Conservation (phyloP, 2,888 invertebrate species). For the Harpagoxenus sublaevis region DNA sequence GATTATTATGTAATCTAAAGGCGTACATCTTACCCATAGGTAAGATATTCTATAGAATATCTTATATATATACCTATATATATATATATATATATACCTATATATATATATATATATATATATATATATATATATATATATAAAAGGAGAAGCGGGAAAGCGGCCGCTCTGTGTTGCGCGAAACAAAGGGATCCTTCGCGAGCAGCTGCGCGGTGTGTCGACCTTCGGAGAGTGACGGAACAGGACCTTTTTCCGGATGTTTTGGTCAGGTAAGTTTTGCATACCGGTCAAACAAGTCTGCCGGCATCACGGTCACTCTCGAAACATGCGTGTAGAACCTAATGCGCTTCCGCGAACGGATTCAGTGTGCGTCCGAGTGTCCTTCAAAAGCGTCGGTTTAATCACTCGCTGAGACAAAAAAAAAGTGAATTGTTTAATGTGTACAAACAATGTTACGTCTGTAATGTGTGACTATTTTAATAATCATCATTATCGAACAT, state of each 20-base stretch:
- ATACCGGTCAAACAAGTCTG: constrained; percentile 75
- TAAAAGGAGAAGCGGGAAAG: background rate
- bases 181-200: constrained; percentile 1
- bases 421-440: background rate
- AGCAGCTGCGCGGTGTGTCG: constrained; percentile 62
- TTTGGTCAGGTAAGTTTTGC: constrained; percentile 71
- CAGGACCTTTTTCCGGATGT: constrained; percentile 54
- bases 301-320: background rate
- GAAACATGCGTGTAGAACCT: background rate
- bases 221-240: constrained; percentile 50
- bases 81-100: too few species aligned
- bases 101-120: too few species aligned
- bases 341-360: background rate
- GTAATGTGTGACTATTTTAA: background rate
- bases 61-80: too few species aligned
- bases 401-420: background rate
- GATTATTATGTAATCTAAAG: background rate
- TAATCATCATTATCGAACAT: background rate
- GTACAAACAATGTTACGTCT: constrained; percentile 35
- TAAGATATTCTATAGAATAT: background rate
- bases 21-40: too few species aligned
- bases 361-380: constrained; percentile 26
- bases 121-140: too few species aligned
- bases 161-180: background rate
- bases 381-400: constrained; percentile 33